Evolutionary conservation across 2,888 invertebrate genomes (phyloP).

Genomic region (Deilephila elpenor): DNA sequence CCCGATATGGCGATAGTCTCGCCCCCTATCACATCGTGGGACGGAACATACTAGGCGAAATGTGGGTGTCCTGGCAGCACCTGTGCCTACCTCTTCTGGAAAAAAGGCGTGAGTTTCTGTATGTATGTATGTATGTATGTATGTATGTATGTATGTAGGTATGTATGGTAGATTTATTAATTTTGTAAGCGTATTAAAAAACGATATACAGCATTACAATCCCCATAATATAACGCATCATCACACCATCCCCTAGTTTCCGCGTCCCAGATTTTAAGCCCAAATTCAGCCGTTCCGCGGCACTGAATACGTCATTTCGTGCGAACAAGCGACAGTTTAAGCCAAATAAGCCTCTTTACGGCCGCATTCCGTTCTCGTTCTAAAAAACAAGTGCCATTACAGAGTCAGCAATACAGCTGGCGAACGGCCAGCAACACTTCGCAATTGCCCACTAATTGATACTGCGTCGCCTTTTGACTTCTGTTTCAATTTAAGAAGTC

Average conservation of each 20-base stretch:
- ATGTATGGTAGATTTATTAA: no score
- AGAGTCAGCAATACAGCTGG: constrained; percentile 13
- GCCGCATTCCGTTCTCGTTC: neutral
- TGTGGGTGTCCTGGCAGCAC: no score
- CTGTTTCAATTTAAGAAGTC: neutral
- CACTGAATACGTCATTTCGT: neutral
- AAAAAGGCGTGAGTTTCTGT: no score
- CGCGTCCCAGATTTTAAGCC: neutral
- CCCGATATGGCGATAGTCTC: no score
- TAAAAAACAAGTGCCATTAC: constrained; percentile 21
- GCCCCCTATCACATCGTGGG: no score
- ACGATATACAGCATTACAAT: no score
- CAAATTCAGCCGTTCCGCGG: neutral
- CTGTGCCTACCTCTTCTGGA: no score
- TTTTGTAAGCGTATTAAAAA: no score
- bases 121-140: no score
- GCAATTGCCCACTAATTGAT: constrained; percentile 19
- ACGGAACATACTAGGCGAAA: no score
- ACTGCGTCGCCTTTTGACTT: neutral
- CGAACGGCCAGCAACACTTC: neutral
- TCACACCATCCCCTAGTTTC: neutral
- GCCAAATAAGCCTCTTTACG: constrained; percentile 23
- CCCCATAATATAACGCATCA: neutral
- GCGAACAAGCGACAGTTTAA: neutral
- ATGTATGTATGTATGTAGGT: no score